phyloP scores from a whole-genome alignment of 2,888 invertebrate genomes.

The Dyspetes luteomarginatus region DNA sequence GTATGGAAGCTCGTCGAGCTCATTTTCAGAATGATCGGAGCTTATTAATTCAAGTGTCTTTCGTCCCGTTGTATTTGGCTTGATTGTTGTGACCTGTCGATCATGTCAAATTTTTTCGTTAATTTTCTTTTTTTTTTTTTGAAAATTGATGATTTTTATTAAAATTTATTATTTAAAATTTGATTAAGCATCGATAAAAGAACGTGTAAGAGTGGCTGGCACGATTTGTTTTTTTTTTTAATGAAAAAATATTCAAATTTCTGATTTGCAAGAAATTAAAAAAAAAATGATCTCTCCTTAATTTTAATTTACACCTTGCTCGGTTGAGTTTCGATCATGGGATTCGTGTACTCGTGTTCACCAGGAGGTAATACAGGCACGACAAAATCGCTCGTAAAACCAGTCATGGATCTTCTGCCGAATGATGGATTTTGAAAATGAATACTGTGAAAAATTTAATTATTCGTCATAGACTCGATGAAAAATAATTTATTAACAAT shows the following conservation, averaged over 20 bases:
- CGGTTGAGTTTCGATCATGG: slow-evolving; percentile 63
- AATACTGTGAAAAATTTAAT: slow-evolving; percentile 72
- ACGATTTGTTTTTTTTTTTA: no score
- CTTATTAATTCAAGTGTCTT: slow-evolving; percentile 35
- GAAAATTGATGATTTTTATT: no score
- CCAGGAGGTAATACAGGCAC: slow-evolving; percentile 74
- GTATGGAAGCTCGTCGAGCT: neutral
- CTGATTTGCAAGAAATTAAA: no score
- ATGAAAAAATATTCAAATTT: no score
- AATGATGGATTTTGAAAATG: slow-evolving; percentile 81
- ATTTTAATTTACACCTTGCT: slow-evolving; percentile 22
- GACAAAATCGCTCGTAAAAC: slow-evolving; percentile 61
- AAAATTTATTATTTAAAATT: no score
- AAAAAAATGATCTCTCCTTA: no score
- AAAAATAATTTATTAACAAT: no score
- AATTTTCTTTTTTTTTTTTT: no score
- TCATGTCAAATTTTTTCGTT: neutral
- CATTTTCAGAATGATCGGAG: slow-evolving; percentile 49
- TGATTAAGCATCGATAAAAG: no score
- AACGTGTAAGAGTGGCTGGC: no score
- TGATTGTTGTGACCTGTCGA: no score
- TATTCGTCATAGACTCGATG: no score
- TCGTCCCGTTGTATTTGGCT: neutral
- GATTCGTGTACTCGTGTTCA: slow-evolving; percentile 81
- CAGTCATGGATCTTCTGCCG: slow-evolving; percentile 66